Percentiles rank a stretch among this genome's conserved stretches.
These are phyloP conservation scores for Agrilus biguttatus DNA, from an alignment of 2,888 invertebrate species.

Conservation along the genomic window DNA sequence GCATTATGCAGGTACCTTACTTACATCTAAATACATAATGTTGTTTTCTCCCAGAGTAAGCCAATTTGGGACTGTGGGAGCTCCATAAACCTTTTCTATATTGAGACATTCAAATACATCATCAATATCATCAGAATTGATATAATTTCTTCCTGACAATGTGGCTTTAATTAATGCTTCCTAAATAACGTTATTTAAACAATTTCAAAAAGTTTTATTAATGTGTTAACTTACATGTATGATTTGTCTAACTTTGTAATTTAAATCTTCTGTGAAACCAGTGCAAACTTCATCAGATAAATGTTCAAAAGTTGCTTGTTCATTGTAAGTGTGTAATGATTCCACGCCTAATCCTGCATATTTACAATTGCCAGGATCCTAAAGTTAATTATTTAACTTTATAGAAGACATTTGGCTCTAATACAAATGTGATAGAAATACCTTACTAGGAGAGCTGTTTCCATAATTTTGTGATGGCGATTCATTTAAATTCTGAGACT, in stretches of 20 bases:
- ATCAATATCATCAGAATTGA: constrained; percentile 23
- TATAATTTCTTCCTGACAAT: constrained; percentile 21
- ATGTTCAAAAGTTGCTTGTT: constrained; percentile 22
- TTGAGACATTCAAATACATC: constrained; percentile 23
- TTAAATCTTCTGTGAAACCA: constrained; percentile 26
- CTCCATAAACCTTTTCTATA: constrained; percentile 26
- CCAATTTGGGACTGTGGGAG: constrained; percentile 22
- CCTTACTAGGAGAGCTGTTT: constrained; percentile 21
- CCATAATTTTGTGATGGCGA: constrained; percentile 14
- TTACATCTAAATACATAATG: constrained; percentile 24
- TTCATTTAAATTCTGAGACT: constrained; percentile 14
- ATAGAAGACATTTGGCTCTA: background rate
- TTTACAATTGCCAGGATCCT: constrained; percentile 19
- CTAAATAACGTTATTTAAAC: constrained; percentile 14
- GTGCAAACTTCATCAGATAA: constrained; percentile 23
- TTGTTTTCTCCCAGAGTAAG: constrained; percentile 21
- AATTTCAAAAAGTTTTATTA: background rate
- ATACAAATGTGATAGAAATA: constrained; percentile 8
- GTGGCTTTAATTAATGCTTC: constrained; percentile 24
- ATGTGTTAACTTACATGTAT: constrained; percentile 21
- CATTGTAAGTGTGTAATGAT: constrained; percentile 21
- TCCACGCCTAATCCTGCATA: constrained; percentile 26
- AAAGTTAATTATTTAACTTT: constrained; percentile 6
- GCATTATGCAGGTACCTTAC: constrained; percentile 3
- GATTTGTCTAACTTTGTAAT: constrained; percentile 26